Percentiles rank a stretch among this genome's conserved stretches.
Evolutionary conservation across 2,888 invertebrate species (phyloP).

Genomic region (Physocephala rufipes): DNA sequence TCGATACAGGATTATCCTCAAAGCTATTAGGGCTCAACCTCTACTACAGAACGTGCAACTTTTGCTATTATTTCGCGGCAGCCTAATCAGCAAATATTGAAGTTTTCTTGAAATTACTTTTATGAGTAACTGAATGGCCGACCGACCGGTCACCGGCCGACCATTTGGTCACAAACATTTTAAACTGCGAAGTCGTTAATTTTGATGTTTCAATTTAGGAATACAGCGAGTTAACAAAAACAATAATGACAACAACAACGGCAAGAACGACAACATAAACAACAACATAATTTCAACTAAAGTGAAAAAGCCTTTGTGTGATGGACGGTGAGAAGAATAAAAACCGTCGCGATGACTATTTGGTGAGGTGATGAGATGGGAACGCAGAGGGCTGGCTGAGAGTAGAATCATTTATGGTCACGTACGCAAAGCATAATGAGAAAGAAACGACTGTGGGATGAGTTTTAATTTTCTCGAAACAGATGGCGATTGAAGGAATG

Average conservation of each 20-base stretch:
- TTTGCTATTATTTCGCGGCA: neutral
- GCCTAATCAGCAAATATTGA: constrained; percentile 8
- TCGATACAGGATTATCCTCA: neutral
- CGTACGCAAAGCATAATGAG: constrained; percentile 10
- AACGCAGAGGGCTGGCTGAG: neutral
- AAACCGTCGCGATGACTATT: neutral
- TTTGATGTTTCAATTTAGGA: constrained; percentile 24
- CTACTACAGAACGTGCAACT: neutral
- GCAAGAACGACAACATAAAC: neutral
- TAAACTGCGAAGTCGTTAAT: constrained; percentile 21
- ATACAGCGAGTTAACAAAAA: neutral
- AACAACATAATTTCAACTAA: constrained; percentile 9
- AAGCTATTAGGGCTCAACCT: neutral
- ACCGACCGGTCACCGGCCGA: neutral
- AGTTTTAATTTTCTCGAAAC: too few species aligned
- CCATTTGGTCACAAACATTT: neutral
- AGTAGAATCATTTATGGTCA: constrained; percentile 25
- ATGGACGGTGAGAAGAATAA: neutral
- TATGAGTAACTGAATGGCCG: too few species aligned
- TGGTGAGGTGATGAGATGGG: neutral
- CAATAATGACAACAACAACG: neutral
- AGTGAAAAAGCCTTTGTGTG: neutral
- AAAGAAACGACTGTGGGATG: neutral
- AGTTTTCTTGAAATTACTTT: neutral
- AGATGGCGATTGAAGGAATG: too few species aligned